phyloP scores from a whole-genome alignment of 2,113 vertebrate genomes.

The Toxotes chatareus region DNA sequence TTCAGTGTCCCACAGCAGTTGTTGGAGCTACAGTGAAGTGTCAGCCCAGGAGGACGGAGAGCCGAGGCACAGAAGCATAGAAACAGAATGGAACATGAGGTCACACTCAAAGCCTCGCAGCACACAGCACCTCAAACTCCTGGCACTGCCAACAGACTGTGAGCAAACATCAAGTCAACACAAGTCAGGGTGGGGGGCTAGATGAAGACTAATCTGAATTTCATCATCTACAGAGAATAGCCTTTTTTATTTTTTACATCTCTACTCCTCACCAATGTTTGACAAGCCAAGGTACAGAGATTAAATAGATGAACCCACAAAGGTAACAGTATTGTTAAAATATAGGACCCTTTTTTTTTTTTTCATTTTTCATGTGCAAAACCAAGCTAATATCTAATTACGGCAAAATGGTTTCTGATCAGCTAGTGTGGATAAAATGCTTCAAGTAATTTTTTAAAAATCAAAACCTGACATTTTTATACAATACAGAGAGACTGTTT shows the following conservation, averaged over 20 bases:
- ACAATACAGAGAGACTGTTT: background rate
- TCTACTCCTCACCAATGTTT: background rate
- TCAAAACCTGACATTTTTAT: background rate
- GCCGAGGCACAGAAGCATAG: slow-evolving; percentile 66
- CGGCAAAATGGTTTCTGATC: background rate
- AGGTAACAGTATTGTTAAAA: background rate
- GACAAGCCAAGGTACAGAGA: background rate
- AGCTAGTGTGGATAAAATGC: background rate
- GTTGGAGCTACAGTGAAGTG: slow-evolving; percentile 76
- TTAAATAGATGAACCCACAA: background rate
- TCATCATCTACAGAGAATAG: slow-evolving; percentile 43
- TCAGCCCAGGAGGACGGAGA: slow-evolving; percentile 73
- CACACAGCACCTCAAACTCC: slow-evolving; percentile 63
- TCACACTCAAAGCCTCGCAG: slow-evolving; percentile 75
- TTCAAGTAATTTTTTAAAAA: background rate
- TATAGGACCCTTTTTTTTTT: background rate
- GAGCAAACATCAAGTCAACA: slow-evolving; percentile 72
- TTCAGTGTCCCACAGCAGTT: slow-evolving; percentile 81
- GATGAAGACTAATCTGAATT: slow-evolving; percentile 60
- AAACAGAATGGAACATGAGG: slow-evolving; percentile 84
- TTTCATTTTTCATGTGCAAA: background rate
- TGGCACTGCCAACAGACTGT: slow-evolving; percentile 62
- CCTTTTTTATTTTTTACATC: slow-evolving; percentile 10
- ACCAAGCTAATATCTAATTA: background rate
- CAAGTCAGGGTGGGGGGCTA: slow-evolving; percentile 17